Conservation (phyloP, 2,113 vertebrate species). For the Anser brachyrhynchus region DNA sequence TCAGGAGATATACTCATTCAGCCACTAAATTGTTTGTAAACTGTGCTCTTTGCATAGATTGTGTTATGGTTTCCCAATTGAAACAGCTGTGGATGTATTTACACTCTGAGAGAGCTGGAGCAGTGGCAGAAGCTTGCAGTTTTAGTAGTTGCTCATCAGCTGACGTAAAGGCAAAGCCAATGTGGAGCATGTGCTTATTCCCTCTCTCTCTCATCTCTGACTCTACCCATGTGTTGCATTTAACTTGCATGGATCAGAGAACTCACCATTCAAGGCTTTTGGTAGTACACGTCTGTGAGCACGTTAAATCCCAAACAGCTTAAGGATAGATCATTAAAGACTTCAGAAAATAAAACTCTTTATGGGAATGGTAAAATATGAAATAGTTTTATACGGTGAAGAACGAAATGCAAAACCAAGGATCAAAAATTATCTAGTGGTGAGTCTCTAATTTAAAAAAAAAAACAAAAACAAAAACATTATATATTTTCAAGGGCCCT, state of each 20-base stretch:
- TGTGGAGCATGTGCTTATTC: neutral
- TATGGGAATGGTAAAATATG: neutral
- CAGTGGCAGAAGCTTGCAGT: neutral
- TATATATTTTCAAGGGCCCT: neutral
- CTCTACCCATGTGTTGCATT: neutral
- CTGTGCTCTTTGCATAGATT: neutral
- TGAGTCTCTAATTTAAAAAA: neutral
- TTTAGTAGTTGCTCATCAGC: neutral
- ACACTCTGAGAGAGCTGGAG: neutral
- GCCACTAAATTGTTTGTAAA: conserved; percentile 8
- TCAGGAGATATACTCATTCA: neutral
- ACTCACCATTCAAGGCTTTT: neutral
- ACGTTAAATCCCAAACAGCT: neutral
- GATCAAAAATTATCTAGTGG: neutral
- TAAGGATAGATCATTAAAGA: neutral
- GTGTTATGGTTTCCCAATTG: neutral
- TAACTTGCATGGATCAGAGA: neutral
- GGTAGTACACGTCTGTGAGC: neutral
- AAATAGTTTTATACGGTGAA: neutral
- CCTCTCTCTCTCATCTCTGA: neutral
- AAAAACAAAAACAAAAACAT: neutral
- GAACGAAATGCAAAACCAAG: neutral
- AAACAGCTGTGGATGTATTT: conserved; percentile 22
- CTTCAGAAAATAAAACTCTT: neutral
- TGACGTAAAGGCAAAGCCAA: neutral